phyloP scores from a whole-genome alignment of 1,140 invertebrate species.

The Apocrypta bakeri region DNA sequence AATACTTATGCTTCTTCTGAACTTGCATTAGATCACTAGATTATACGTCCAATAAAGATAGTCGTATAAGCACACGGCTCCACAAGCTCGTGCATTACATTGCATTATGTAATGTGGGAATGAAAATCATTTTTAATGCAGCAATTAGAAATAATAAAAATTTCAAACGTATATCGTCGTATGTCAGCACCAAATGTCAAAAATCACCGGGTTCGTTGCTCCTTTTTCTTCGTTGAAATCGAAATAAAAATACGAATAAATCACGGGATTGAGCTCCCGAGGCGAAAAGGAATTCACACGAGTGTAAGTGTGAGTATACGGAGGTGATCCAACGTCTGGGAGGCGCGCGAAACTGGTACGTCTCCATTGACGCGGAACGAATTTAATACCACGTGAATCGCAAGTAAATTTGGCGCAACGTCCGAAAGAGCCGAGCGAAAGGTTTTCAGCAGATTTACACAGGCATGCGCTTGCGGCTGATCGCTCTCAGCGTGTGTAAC shows the following conservation, averaged over 20 bases:
- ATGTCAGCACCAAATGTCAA: background rate
- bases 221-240: background rate
- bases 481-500: background rate
- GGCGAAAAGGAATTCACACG: background rate
- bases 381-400: slow-evolving; percentile 33
- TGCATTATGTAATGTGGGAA: too few relatives aligned
- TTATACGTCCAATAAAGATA: background rate
- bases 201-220: background rate
- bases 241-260: slow-evolving; percentile 21
- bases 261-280: background rate
- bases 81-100: background rate
- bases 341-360: slow-evolving; percentile 33
- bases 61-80: background rate
- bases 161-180: slow-evolving; percentile 14
- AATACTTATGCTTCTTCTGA: too few relatives aligned
- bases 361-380: slow-evolving; percentile 24
- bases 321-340: background rate
- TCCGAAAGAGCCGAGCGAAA: slow-evolving; percentile 6
- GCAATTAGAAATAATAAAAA: background rate
- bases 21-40: too few relatives aligned
- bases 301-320: background rate
- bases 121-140: too few relatives aligned
- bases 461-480: background rate
- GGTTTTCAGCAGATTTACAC: slow-evolving; percentile 31
- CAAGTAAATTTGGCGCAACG: slow-evolving; percentile 38